Conservation (phyloP, 1,140 invertebrate species). For the Plectrocnemia conspersa region DNA sequence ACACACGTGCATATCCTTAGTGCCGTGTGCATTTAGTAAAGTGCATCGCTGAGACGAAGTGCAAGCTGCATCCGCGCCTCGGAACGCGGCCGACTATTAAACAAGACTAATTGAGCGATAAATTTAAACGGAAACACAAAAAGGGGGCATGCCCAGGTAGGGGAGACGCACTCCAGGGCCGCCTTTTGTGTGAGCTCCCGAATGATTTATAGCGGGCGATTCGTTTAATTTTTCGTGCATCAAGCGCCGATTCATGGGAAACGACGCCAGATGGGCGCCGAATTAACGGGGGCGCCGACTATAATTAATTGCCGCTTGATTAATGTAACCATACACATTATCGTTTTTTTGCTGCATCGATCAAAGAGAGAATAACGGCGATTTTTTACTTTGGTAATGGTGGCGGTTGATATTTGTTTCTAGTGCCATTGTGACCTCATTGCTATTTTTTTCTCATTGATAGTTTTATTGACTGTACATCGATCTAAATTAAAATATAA, state of each 20-base stretch:
- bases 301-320: too few species aligned
- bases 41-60: neutral
- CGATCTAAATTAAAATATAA: too few species aligned
- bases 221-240: neutral
- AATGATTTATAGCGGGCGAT: slow-evolving; percentile 2
- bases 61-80: slow-evolving; percentile 1
- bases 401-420: too few species aligned
- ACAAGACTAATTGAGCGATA: slow-evolving; percentile 34
- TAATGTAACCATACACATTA: too few species aligned
- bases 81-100: slow-evolving; percentile 23
- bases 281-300: too few species aligned
- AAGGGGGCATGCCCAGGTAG: slow-evolving; percentile 8
- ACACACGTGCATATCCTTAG: neutral
- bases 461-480: too few species aligned
- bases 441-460: too few species aligned
- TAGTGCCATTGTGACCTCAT: too few species aligned
- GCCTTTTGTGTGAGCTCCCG: neutral
- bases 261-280: neutral
- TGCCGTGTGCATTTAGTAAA: neutral
- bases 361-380: too few species aligned
- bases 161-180: neutral
- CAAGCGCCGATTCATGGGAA: slow-evolving; percentile 5
- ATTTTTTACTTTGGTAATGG: too few species aligned
- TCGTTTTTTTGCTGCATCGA: too few species aligned
- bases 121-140: slow-evolving; percentile 27